Conservation (phyloP, 2,888 invertebrate genomes). For the Cephus spinipes region DNA sequence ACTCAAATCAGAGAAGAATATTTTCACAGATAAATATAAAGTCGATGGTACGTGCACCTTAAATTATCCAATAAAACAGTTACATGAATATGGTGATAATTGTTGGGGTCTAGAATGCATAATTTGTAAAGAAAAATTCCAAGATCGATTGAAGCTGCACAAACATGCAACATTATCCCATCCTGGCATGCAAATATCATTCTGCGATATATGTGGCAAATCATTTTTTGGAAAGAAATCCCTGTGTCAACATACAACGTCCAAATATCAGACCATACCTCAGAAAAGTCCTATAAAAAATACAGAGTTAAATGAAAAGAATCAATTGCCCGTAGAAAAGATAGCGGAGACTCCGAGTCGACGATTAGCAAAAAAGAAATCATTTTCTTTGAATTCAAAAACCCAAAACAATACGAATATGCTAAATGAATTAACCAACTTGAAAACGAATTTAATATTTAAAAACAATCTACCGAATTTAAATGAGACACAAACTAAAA, state of each 20-base stretch:
- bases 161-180: constrained; percentile 26
- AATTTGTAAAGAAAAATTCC: constrained; percentile 24
- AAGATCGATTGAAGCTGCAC: constrained; percentile 25
- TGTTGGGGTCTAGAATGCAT: constrained; percentile 14
- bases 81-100: background rate
- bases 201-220: constrained; percentile 29
- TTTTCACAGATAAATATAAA: background rate
- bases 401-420: background rate
- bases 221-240: constrained; percentile 24
- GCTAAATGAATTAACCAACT: background rate
- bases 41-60: background rate
- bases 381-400: background rate
- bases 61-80: background rate
- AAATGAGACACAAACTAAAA: background rate
- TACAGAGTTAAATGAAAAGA: background rate
- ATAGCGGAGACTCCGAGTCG: background rate
- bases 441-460: background rate
- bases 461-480: background rate
- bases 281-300: background rate
- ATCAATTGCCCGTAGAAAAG: background rate
- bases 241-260: constrained; percentile 19
- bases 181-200: constrained; percentile 20
- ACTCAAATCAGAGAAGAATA: background rate
- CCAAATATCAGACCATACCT: constrained; percentile 13
- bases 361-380: constrained; percentile 9